A percentile compares a stretch with the other conserved stretches of the same genome.
Conservation (phyloP, 2,888 invertebrate species). For the Scaptodrosophila latifasciaeformis region DNA sequence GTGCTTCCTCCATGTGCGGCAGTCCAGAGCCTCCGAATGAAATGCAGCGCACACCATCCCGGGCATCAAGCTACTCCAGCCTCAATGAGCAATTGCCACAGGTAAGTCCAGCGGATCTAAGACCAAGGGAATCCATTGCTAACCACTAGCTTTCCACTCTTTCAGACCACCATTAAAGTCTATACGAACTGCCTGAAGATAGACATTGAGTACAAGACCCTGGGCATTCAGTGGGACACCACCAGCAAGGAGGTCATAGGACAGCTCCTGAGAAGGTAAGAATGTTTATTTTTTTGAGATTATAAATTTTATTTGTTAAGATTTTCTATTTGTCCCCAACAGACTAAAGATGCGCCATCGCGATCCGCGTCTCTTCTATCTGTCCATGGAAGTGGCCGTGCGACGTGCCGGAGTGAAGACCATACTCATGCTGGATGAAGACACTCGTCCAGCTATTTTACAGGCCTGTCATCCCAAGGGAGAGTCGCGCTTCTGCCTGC, state of each 20-base stretch:
- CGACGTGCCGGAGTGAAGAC: conserved; percentile 88
- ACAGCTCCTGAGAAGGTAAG: conserved; percentile 88
- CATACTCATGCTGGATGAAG: conserved; percentile 88
- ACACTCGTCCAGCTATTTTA: conserved; percentile 90
- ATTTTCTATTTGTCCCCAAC: neutral
- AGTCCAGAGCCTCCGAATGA: conserved; percentile 80
- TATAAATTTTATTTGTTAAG: neutral
- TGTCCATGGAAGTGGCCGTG: conserved; percentile 95
- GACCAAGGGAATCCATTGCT: neutral
- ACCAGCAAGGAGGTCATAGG: conserved; percentile 90
- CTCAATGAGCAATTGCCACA: conserved; percentile 78
- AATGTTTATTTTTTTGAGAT: neutral
- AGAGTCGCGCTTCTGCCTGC: conserved; percentile 92
- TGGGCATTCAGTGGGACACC: conserved; percentile 91
- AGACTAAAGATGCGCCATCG: conserved; percentile 89
- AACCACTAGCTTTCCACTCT: conserved; percentile 27
- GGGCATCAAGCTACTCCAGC: conserved; percentile 81
- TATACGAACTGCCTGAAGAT: conserved; percentile 91
- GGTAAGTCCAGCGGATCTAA: conserved; percentile 56
- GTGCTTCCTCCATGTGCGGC: conserved; percentile 80
- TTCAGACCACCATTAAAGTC: conserved; percentile 93
- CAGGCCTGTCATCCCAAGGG: conserved; percentile 96
- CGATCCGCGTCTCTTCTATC: conserved; percentile 93
- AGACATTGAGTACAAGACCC: conserved; percentile 96
- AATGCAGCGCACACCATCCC: conserved; percentile 79